Conservation (phyloP, 1,140 invertebrate genomes). For the Patella vulgata region DNA sequence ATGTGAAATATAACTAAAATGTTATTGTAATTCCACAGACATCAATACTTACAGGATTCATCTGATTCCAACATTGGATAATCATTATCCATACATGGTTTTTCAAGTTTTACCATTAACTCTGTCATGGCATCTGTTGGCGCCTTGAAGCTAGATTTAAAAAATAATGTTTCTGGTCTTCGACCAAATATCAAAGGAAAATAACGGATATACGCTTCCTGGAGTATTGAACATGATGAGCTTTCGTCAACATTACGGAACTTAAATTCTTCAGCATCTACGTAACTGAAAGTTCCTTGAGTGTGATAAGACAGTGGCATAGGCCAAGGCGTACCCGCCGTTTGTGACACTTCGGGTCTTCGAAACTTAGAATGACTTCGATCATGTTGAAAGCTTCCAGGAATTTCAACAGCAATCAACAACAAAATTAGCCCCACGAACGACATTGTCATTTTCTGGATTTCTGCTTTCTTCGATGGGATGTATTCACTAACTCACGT, state of each 20-base stretch:
- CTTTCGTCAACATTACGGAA: slow-evolving; percentile 25
- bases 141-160: not conserved
- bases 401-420: too few species aligned
- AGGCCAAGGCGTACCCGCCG: slow-evolving; percentile 54
- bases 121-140: not conserved
- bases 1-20: too few species aligned
- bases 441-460: too few species aligned
- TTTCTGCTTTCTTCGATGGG: too few species aligned
- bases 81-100: slow-evolving; percentile 16
- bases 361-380: too few species aligned
- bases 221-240: slow-evolving; percentile 33
- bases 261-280: slow-evolving; percentile 44
- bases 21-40: not conserved
- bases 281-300: slow-evolving; percentile 18
- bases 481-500: too few species aligned
- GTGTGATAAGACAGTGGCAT: slow-evolving; percentile 40
- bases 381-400: too few species aligned
- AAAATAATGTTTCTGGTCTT: slow-evolving; percentile 12
- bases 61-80: slow-evolving; percentile 37
- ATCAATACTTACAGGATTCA: slow-evolving; percentile 56
- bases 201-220: slow-evolving; percentile 44
- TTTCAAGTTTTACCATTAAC: slow-evolving; percentile 18
- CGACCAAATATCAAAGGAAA: slow-evolving; percentile 35
- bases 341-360: too few species aligned
- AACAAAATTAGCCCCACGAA: too few species aligned